Percentiles rank a stretch among this genome's conserved stretches.
phyloP scores from a whole-genome alignment of 2,113 vertebrate genomes.

The Nothocercus julius region DNA sequence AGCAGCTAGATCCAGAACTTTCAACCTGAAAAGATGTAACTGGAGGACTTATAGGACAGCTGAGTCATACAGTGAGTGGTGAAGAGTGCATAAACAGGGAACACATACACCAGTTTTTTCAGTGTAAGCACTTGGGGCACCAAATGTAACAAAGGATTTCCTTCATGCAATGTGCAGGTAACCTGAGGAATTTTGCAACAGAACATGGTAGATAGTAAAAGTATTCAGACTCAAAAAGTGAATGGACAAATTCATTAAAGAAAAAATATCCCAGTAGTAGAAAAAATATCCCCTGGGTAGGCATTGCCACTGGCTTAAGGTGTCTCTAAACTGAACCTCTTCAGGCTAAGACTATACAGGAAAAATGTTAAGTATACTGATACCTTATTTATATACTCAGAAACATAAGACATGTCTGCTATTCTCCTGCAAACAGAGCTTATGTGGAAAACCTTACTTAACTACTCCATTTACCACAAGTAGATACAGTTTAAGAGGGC shows the following conservation, averaged over 20 bases:
- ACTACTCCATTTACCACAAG: not conserved
- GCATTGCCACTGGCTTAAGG: not conserved
- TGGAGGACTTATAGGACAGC: not conserved
- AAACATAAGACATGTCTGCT: not conserved
- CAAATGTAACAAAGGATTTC: not conserved
- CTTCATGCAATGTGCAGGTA: not conserved
- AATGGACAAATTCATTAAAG: conserved; percentile 8
- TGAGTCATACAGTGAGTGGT: not conserved
- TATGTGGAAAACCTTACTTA: not conserved
- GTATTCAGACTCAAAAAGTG: not conserved
- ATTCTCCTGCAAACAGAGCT: not conserved
- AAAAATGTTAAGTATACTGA: not conserved
- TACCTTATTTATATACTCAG: not conserved
- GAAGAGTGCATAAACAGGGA: not conserved
- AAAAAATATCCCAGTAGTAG: conserved; percentile 20
- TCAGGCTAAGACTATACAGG: not conserved
- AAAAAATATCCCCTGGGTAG: too few species aligned
- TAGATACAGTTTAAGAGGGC: not conserved
- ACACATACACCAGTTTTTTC: not conserved
- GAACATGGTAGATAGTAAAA: not conserved
- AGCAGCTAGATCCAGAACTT: not conserved
- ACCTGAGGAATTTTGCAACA: not conserved
- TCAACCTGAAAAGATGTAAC: not conserved
- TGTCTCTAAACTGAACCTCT: not conserved
- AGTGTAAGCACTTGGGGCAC: not conserved